Conservation (phyloP, 2,888 invertebrate species). For the Petrolisthes manimaculis region DNA sequence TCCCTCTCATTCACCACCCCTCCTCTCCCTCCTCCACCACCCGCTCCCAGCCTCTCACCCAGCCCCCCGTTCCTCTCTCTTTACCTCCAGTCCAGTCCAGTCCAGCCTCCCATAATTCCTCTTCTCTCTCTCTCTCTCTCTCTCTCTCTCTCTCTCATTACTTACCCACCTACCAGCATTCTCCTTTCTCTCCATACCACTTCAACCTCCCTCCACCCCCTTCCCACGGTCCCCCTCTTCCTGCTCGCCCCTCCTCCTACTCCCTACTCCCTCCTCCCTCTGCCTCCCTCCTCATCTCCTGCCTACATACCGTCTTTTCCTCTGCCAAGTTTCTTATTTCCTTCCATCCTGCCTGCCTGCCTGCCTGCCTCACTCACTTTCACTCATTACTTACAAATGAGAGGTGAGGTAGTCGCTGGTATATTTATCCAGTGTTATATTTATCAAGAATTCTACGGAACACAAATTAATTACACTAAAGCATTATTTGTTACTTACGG, state of each 20-base stretch:
- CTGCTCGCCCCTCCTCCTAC: not conserved
- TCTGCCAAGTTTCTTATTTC: not conserved
- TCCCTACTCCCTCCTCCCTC: not conserved
- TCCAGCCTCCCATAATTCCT: not conserved
- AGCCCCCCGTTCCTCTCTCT: not conserved
- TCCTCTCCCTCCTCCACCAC: not conserved
- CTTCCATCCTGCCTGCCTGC: too few species aligned
- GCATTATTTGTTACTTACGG: too few species aligned
- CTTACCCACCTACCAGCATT: too few species aligned
- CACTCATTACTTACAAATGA: too few species aligned
- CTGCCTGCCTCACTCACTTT: too few species aligned
- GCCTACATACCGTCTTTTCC: not conserved
- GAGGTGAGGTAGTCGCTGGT: too few species aligned
- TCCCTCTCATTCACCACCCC: not conserved
- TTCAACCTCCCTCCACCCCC: too few species aligned
- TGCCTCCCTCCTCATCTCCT: constrained; percentile 1
- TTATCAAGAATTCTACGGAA: too few species aligned
- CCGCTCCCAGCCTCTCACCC: not conserved
- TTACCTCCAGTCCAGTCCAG: not conserved
- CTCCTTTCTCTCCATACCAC: too few species aligned
- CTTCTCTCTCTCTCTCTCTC: not conserved
- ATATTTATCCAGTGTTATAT: too few species aligned
- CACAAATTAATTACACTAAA: too few species aligned
- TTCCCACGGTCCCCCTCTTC: not conserved
- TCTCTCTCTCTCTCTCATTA: not conserved